Conservation (phyloP, 2,888 invertebrate genomes). For the Pyralis farinalis region DNA sequence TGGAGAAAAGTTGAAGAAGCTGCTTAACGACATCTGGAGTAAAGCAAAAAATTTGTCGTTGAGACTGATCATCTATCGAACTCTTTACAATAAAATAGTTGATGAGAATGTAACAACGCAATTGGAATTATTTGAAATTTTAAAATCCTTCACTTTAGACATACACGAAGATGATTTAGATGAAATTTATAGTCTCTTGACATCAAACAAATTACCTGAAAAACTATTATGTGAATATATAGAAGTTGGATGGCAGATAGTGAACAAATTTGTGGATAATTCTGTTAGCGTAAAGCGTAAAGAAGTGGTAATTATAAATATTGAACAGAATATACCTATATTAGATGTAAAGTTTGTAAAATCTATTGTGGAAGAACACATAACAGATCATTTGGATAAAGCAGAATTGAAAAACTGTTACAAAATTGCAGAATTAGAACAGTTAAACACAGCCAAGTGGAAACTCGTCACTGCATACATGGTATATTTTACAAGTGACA, state of each 20-base stretch:
- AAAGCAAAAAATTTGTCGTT: slow-evolving; percentile 40
- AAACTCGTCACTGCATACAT: slow-evolving; percentile 26
- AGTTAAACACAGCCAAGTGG: slow-evolving; percentile 32
- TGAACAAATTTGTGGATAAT: slow-evolving; percentile 33
- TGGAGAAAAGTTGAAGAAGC: slow-evolving; percentile 24
- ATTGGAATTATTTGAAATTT: slow-evolving; percentile 25
- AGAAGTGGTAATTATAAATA: slow-evolving; percentile 23
- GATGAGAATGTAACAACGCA: slow-evolving; percentile 18
- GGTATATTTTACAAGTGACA: slow-evolving; percentile 14
- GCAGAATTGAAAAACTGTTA: slow-evolving; percentile 15
- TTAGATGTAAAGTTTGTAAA: slow-evolving; percentile 30
- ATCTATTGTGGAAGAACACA: slow-evolving; percentile 33
- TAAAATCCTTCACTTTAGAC: slow-evolving; percentile 29
- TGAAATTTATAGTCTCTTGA: slow-evolving; percentile 26
- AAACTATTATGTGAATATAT: slow-evolving; percentile 28
- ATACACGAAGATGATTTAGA: slow-evolving; percentile 35
- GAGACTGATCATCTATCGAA: slow-evolving; percentile 31
- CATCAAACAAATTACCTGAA: slow-evolving; percentile 26
- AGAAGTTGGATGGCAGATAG: slow-evolving; percentile 34
- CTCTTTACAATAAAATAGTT: slow-evolving; percentile 26
- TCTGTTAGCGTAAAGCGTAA: slow-evolving; percentile 25
- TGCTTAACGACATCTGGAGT: slow-evolving; percentile 31
- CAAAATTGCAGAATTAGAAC: slow-evolving; percentile 9
- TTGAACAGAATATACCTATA: slow-evolving; percentile 23
- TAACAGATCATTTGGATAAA: slow-evolving; percentile 25